Percentiles rank a stretch among this genome's conserved stretches.
phyloP scores from a whole-genome alignment of 2,797 vertebrate genomes.

The Gymnoscopelus braueri region DNA sequence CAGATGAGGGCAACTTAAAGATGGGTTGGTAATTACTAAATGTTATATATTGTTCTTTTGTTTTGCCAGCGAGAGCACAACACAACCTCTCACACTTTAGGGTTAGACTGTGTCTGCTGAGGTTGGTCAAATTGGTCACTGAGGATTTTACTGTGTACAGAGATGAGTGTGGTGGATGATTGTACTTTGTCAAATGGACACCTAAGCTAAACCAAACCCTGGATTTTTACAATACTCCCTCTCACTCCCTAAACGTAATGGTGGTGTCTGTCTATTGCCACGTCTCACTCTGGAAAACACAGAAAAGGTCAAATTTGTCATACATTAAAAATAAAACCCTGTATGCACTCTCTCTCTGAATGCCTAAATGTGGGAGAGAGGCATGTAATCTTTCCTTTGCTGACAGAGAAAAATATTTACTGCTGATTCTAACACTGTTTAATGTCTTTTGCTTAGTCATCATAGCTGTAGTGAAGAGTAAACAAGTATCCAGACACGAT shows the following conservation, averaged over 20 bases:
- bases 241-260: slow-evolving; percentile 22
- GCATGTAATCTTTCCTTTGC: slow-evolving; percentile 1
- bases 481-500: no score
- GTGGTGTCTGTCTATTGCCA: not conserved
- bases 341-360: not conserved
- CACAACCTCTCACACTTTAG: slow-evolving; percentile 47
- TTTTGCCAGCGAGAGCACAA: slow-evolving; percentile 39
- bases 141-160: slow-evolving; percentile 37
- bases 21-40: not conserved
- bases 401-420: not conserved
- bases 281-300: slow-evolving; percentile 25
- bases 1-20: no score
- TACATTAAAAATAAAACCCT: slow-evolving; percentile 23
- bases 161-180: slow-evolving; percentile 52
- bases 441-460: not conserved
- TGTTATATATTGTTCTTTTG: slow-evolving; percentile 22
- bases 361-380: not conserved
- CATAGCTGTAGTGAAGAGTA: not conserved
- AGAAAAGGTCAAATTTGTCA: slow-evolving; percentile 29
- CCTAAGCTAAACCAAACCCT: slow-evolving; percentile 47
- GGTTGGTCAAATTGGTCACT: slow-evolving; percentile 13
- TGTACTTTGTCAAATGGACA: slow-evolving; percentile 63
- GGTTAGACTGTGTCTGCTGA: slow-evolving; percentile 59
- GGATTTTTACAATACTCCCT: slow-evolving; percentile 28
- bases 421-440: not conserved